Base-by-base conservation (phyloP, 2,113 vertebrate species). In the Butorides virescens region DNA sequence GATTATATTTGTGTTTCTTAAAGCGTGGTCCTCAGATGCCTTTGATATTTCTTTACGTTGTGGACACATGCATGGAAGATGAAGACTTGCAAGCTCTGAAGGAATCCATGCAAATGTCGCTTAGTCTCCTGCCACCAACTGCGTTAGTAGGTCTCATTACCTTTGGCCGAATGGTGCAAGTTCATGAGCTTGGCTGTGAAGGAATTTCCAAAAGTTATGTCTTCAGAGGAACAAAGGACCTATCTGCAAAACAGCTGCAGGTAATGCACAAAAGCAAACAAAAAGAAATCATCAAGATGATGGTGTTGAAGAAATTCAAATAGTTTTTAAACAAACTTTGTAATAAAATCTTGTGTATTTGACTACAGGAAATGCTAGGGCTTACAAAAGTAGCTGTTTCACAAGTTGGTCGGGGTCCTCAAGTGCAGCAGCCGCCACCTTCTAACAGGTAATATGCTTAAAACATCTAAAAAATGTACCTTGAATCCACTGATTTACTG, bases 41-140 rank as follows among this genome's bases (percentile, higher is more conserved):
- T 7, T 97, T 99, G 97, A 99, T 99, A 98, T 99, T 99, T 96
- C 98, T 99, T 49, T 99, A 99, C 77, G 99, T 99, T 96, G 99
- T 99, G 98, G 99, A 99, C 97, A 99, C 99, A 2, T 99, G 99
- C 83, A 99, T 99, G 99, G 99, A 99, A 97, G 99, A 99, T 93
- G 99, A 99, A 93, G 99, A 99, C 95, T 98, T 99, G 92, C 99
- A 99, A 93, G 99, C 99, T 16, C 94, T 99, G 95, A 99, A 99
- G 94, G 99, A 99, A 97, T 99, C 99, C 7, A 98, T 99, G 98
- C 99, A 99, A 94, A 99, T 99, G 99, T 99, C 99, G 0, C 98
- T 99, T 77, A 99, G 99, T 78, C 98, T 99, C 66, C 97, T 99
- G 94, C 99, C 99, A 49, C 99, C 99, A 66, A 99, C 99, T 0